These are phyloP conservation scores for Trypoxylon attenuatum DNA, from an alignment of 2,888 invertebrate species.

Conservation along the genomic window DNA sequence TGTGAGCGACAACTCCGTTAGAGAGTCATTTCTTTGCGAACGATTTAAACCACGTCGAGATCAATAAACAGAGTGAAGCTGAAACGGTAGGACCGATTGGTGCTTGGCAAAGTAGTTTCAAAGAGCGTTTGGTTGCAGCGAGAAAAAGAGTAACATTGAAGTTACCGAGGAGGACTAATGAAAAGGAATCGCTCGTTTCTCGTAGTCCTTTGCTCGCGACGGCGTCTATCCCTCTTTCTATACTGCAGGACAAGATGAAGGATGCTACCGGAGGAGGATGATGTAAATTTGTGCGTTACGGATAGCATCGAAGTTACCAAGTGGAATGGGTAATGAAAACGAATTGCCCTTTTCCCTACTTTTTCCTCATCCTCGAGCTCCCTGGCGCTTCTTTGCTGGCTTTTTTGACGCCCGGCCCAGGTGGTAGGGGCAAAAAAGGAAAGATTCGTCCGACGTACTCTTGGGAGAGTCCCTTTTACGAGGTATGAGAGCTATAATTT, in stretches of 20 bases:
- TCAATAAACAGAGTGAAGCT: neutral
- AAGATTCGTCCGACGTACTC: conserved; percentile 35
- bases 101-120: conserved; percentile 1
- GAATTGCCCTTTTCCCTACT: conserved; percentile 51
- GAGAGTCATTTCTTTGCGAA: too few species aligned
- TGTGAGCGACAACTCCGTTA: neutral
- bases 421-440: conserved; percentile 9
- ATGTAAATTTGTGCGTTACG: conserved; percentile 55
- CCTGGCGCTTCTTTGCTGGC: conserved; percentile 6
- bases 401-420: conserved; percentile 44
- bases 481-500: conserved; percentile 14
- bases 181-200: conserved; percentile 44
- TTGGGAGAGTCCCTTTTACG: conserved; percentile 17
- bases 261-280: conserved; percentile 37
- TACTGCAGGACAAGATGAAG: conserved; percentile 30
- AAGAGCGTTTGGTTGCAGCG: conserved; percentile 28
- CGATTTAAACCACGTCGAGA: neutral
- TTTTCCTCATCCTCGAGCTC: conserved; percentile 21
- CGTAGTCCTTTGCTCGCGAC: neutral
- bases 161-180: conserved; percentile 35
- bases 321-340: conserved; percentile 51
- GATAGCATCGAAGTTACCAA: conserved; percentile 47
- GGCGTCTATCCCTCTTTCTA: neutral
- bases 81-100: neutral
- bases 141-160: conserved; percentile 37